These are phyloP conservation scores for Synanthedon vespiformis DNA, from an alignment of 2,888 invertebrate genomes.

Conservation along the genomic window DNA sequence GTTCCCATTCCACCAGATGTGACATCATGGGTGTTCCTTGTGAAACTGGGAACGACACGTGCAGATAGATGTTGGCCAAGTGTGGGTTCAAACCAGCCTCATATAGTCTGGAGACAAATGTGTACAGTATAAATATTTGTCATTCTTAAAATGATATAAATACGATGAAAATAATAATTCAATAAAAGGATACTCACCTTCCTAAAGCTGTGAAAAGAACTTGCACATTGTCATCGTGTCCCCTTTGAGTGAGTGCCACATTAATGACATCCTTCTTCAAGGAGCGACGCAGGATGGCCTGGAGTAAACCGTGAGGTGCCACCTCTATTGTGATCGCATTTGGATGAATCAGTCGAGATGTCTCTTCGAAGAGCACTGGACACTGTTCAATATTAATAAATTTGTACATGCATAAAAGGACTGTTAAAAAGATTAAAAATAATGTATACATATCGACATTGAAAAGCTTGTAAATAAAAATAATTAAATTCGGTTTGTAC, in stretches of 20 bases:
- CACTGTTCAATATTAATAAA: conserved; percentile 29
- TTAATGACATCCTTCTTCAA: conserved; percentile 78
- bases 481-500: neutral
- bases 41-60: conserved; percentile 84
- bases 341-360: conserved; percentile 80
- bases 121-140: too few species aligned
- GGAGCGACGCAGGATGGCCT: conserved; percentile 86
- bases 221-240: conserved; percentile 74
- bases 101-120: conserved; percentile 73
- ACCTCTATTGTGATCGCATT: conserved; percentile 89
- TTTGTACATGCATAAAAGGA: too few species aligned
- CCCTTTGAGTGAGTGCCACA: conserved; percentile 80
- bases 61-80: conserved; percentile 81
- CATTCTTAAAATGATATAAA: too few species aligned
- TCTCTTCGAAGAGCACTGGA: conserved; percentile 86
- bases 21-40: conserved; percentile 87
- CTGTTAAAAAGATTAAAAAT: neutral
- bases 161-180: too few species aligned
- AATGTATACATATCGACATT: too few species aligned
- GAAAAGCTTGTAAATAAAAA: neutral
- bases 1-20: conserved; percentile 90
- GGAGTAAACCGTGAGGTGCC: conserved; percentile 90
- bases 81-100: conserved; percentile 81
- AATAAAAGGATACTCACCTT: conserved; percentile 65
- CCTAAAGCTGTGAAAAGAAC: conserved; percentile 74